Evolutionary conservation across 2,113 vertebrate genomes (phyloP).

Genomic region (Cyphomyrus discorhynchus): DNA sequence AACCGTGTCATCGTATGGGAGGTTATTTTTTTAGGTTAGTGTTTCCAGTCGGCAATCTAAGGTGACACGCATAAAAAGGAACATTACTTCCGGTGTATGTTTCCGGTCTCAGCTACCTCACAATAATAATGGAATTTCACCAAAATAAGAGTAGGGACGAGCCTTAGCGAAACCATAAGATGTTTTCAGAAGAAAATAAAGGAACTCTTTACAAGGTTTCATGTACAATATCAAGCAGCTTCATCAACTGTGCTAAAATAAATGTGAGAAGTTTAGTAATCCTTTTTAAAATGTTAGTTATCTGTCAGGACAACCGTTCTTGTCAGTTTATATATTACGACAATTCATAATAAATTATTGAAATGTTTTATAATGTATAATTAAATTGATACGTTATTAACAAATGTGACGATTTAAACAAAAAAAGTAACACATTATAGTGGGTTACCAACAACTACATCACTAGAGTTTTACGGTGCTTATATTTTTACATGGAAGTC

Average conservation of each 20-base stretch:
- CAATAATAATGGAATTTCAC: not conserved
- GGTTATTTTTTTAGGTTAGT: not conserved
- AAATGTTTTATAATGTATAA: not conserved
- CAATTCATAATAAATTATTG: not conserved
- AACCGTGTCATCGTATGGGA: not conserved
- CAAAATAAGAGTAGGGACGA: not conserved
- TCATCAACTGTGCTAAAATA: not conserved
- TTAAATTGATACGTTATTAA: not conserved
- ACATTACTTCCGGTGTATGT: not conserved
- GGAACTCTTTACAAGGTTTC: not conserved
- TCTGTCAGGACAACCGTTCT: not conserved
- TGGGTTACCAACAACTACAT: not conserved
- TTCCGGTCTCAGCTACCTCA: not conserved
- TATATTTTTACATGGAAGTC: not conserved
- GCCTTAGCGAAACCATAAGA: not conserved
- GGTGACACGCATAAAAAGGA: not conserved
- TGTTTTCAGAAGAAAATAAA: not conserved
- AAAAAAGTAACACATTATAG: not conserved
- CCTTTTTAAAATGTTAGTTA: not conserved
- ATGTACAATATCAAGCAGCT: not conserved
- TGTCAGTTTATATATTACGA: not conserved
- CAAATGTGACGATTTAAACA: not conserved
- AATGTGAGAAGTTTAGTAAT: not conserved
- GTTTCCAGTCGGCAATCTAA: not conserved
- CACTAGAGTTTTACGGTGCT: not conserved